Conservation (phyloP, 37 sponge, comb jelly and placozoan species). For the Cliona cf. orientalis region DNA sequence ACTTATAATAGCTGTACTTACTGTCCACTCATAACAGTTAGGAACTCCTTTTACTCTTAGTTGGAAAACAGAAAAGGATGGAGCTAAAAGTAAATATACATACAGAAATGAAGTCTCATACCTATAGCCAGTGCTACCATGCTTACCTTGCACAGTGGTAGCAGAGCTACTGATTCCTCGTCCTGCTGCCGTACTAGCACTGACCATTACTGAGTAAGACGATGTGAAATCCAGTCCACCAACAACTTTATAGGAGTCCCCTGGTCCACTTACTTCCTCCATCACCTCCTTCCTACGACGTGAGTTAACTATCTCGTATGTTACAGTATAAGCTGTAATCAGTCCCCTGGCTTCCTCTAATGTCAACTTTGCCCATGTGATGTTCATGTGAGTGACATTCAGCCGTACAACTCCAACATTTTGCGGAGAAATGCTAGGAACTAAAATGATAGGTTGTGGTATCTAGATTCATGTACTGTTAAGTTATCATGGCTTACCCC, state of each 20-base stretch:
- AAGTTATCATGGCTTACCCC: constrained; percentile 12
- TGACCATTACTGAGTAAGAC: constrained; percentile 13
- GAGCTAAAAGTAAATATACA: too few relatives aligned
- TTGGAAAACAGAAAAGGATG: neutral
- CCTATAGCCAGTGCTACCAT: too few relatives aligned
- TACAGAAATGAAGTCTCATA: too few relatives aligned
- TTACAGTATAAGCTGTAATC: neutral
- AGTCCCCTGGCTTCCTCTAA: constrained; percentile 26
- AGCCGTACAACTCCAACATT: neutral
- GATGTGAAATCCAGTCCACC: constrained; percentile 4
- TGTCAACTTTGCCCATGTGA: constrained; percentile 7
- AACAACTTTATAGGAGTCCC: neutral
- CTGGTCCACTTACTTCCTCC: neutral
- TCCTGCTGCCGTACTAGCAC: constrained; percentile 12
- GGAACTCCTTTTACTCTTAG: neutral
- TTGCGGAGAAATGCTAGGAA: constrained; percentile 12
- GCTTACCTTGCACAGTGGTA: neutral
- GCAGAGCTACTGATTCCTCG: neutral
- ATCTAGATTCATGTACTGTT: neutral
- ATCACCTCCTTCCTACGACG: constrained; percentile 4
- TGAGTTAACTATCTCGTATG: neutral
- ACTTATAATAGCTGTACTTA: too few relatives aligned
- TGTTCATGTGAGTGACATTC: constrained; percentile 23
- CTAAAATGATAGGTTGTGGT: neutral
- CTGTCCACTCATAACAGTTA: constrained; percentile 20